Percentiles rank a stretch among this genome's conserved stretches.
Evolutionary conservation across 2,888 invertebrate species (phyloP).

Genomic region (Perizoma affinitatum): DNA sequence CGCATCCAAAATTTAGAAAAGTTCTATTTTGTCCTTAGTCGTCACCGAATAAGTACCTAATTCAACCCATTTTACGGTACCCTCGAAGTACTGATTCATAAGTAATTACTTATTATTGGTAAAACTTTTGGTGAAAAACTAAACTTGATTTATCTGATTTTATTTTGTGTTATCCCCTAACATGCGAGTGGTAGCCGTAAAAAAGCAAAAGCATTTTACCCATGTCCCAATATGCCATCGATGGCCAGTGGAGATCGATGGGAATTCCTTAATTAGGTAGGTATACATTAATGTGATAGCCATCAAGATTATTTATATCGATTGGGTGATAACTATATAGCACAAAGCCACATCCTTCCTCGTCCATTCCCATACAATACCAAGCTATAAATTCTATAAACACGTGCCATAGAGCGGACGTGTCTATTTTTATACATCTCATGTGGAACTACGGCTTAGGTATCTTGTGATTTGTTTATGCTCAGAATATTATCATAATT

Average conservation of each 20-base stretch:
- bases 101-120: too few species aligned
- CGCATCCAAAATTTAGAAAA: too few species aligned
- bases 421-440: conserved; percentile 31
- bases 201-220: not conserved
- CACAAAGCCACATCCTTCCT: conserved; percentile 43
- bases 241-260: not conserved
- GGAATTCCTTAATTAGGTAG: not conserved
- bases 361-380: conserved; percentile 39
- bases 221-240: not conserved
- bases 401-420: conserved; percentile 52
- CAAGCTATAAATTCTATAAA: conserved; percentile 49
- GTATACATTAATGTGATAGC: not conserved
- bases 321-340: conserved; percentile 7
- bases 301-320: conserved; percentile 12
- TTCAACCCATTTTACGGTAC: too few species aligned
- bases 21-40: too few species aligned
- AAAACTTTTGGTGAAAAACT: too few species aligned
- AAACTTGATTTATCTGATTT: too few species aligned
- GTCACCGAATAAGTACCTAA: too few species aligned
- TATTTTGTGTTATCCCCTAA: not conserved
- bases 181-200: not conserved
- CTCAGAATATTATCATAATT: not conserved
- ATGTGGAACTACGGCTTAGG: conserved; percentile 12
- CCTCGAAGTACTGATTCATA: too few species aligned
- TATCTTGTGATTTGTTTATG: conserved; percentile 20